Conservation (phyloP, 2,113 vertebrate species). For the Hippocampus guttulatus region DNA sequence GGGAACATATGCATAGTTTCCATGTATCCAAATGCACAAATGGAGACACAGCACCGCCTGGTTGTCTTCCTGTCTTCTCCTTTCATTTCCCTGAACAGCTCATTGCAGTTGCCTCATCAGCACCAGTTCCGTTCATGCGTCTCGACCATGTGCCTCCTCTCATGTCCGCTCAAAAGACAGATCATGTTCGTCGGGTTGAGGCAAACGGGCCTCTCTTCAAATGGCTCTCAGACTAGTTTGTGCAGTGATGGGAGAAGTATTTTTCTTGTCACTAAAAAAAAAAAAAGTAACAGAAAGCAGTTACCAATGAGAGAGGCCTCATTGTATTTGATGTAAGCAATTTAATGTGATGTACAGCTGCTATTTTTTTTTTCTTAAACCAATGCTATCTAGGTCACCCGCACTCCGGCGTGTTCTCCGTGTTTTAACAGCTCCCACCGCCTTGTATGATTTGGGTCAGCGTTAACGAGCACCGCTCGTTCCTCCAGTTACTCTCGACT, state of each 20-base stretch:
- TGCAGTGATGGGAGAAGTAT: conserved; percentile 33
- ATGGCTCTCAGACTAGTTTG: conserved; percentile 5
- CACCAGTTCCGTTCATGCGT: conserved; percentile 10
- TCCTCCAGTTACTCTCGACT: conserved; percentile 46
- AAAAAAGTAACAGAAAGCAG: conserved; percentile 58
- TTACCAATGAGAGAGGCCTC: conserved; percentile 52
- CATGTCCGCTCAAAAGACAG: conserved; percentile 27
- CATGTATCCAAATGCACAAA: not conserved
- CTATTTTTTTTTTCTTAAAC: conserved; percentile 57
- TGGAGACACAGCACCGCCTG: not conserved
- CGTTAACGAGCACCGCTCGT: conserved; percentile 60
- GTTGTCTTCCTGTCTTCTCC: conserved; percentile 2
- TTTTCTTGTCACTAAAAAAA: conserved; percentile 48
- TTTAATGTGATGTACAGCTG: conserved; percentile 63
- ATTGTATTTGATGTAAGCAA: conserved; percentile 54
- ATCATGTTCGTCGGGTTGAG: conserved; percentile 36
- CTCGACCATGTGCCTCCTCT: conserved; percentile 30
- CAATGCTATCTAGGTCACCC: conserved; percentile 71
- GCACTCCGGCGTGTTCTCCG: conserved; percentile 69
- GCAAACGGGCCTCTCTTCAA: conserved; percentile 18
- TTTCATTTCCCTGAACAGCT: conserved; percentile 36
- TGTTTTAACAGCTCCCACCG: conserved; percentile 70
- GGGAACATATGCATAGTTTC: not conserved
- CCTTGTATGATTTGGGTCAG: conserved; percentile 77
- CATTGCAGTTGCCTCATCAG: conserved; percentile 20